A percentile compares a stretch with the other conserved stretches of the same genome.
phyloP scores from a whole-genome alignment of 2,113 vertebrate genomes.

The Vulpes lagopus region DNA sequence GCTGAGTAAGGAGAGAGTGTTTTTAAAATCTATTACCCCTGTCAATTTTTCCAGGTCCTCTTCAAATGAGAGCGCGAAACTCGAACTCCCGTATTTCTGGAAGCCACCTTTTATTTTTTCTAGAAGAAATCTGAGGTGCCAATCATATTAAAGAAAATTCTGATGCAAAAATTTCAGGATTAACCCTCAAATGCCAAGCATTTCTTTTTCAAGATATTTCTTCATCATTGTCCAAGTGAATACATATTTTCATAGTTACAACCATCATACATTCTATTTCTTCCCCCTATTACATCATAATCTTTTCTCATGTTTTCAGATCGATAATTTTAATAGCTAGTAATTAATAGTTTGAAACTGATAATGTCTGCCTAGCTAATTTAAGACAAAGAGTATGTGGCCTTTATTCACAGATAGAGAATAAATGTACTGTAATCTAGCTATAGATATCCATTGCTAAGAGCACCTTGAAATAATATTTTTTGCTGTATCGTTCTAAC shows the following conservation, averaged over 20 bases:
- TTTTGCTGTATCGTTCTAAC: neutral
- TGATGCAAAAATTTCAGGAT: neutral
- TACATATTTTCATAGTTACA: neutral
- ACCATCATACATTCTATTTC: neutral
- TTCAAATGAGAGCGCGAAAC: neutral
- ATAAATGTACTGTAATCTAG: neutral
- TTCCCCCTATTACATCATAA: neutral
- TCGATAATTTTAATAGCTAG: neutral
- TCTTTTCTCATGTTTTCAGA: neutral
- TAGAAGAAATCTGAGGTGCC: neutral
- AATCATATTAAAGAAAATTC: neutral
- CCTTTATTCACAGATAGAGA: neutral
- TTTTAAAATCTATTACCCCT: neutral
- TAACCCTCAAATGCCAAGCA: neutral
- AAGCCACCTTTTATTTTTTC: neutral
- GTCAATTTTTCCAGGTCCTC: neutral
- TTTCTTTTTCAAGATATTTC: neutral
- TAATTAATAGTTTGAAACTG: neutral
- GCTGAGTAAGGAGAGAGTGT: neutral
- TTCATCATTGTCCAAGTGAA: neutral
- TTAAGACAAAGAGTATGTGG: neutral
- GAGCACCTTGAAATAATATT: neutral
- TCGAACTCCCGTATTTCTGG: neutral
- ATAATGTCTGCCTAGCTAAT: neutral
- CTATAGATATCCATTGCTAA: neutral